A percentile compares a stretch with the other conserved stretches of the same genome.
These are phyloP conservation scores for Polia nebulosa DNA, from an alignment of 2,888 invertebrate species.

Conservation along the genomic window DNA sequence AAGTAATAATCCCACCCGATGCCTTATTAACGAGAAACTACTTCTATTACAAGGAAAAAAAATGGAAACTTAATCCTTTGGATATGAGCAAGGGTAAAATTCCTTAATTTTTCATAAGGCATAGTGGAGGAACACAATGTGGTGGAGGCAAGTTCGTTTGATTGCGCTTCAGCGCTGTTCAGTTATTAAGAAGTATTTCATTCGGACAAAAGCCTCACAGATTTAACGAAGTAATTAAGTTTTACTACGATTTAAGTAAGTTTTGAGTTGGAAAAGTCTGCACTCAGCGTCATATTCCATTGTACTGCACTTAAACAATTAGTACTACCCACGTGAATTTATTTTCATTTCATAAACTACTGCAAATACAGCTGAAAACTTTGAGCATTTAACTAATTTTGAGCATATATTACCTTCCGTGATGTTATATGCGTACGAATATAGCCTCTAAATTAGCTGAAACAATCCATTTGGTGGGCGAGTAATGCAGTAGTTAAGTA, in stretches of 20 bases:
- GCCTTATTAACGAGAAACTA: not conserved
- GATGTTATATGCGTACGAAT: not conserved
- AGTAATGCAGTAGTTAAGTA: not conserved
- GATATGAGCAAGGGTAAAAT: not conserved
- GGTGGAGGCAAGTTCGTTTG: too few relatives aligned
- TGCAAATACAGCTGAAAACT: not conserved
- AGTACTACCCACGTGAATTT: not conserved
- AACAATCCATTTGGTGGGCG: not conserved
- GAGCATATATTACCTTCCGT: not conserved
- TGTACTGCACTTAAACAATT: not conserved
- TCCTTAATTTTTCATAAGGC: not conserved
- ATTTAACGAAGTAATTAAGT: not conserved
- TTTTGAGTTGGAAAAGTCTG: too few relatives aligned
- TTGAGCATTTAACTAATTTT: not conserved
- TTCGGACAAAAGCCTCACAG: too few relatives aligned
- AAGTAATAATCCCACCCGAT: not conserved
- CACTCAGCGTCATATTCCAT: not conserved
- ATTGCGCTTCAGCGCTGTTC: not conserved
- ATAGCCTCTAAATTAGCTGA: not conserved
- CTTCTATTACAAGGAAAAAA: not conserved
- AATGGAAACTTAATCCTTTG: not conserved
- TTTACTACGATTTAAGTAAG: too few relatives aligned
- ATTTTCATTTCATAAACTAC: not conserved
- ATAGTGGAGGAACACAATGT: not conserved
- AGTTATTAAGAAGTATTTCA: not conserved